Conservation (phyloP, 2,797 vertebrate species). For the Brotula barbata region DNA sequence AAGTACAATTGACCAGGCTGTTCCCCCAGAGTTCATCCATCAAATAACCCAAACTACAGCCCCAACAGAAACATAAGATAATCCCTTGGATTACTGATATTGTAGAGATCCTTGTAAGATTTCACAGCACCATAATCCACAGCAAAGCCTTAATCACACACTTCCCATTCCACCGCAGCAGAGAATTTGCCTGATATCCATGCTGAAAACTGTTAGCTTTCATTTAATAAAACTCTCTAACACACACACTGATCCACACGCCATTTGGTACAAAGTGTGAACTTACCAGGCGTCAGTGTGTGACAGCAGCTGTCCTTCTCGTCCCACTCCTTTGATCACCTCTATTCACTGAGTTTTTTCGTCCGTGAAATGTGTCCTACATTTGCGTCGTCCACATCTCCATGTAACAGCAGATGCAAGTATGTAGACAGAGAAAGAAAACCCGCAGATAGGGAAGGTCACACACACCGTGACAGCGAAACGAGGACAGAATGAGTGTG, state of each 20-base stretch:
- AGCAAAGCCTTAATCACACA: conserved; percentile 53
- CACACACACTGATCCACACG: conserved; percentile 13
- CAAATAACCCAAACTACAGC: conserved; percentile 32
- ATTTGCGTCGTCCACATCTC: conserved; percentile 63
- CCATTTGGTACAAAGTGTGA: not conserved
- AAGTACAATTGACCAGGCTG: conserved; percentile 2
- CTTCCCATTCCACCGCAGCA: conserved; percentile 23
- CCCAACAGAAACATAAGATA: conserved; percentile 54
- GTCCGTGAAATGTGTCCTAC: conserved; percentile 38
- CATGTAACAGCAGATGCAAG: conserved; percentile 47
- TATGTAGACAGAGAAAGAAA: conserved; percentile 34
- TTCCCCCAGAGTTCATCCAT: conserved; percentile 34
- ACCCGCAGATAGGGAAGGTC: conserved; percentile 60
- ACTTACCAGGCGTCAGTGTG: conserved; percentile 47
- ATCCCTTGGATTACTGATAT: conserved; percentile 70
- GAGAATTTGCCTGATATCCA: conserved; percentile 26
- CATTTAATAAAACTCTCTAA: not conserved
- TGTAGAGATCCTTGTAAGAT: conserved; percentile 65
- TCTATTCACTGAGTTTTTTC: conserved; percentile 23
- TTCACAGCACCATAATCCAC: conserved; percentile 65
- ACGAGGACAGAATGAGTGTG: conserved; percentile 64
- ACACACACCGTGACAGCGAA: conserved; percentile 70
- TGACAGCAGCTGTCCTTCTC: conserved; percentile 26
- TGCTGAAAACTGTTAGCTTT: not conserved
- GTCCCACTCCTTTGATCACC: conserved; percentile 38